Evolutionary conservation across 2,888 invertebrate species (phyloP).

Genomic region (Lomographa bimaculata): DNA sequence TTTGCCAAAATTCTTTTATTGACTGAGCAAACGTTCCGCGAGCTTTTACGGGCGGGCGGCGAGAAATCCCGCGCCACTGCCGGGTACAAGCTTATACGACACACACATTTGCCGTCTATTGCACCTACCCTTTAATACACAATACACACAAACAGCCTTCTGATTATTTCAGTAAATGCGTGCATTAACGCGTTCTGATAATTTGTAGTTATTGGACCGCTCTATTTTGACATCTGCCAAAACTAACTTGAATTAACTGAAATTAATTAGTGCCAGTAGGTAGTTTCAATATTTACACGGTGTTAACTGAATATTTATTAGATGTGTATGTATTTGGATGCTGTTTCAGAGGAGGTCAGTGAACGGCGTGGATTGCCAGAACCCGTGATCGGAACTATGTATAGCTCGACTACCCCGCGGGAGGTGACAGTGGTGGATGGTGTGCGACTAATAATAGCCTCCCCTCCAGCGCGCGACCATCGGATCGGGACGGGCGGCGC

Average conservation of each 20-base stretch:
- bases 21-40: slow-evolving; percentile 69
- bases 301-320: slow-evolving; percentile 24
- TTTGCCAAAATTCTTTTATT: slow-evolving; percentile 83
- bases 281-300: slow-evolving; percentile 16
- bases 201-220: too few species aligned
- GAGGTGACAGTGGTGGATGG: slow-evolving; percentile 83
- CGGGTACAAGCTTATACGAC: not conserved
- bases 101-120: not conserved
- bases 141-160: not conserved
- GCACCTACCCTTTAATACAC: not conserved
- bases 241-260: not conserved
- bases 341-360: slow-evolving; percentile 73
- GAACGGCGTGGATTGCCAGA: slow-evolving; percentile 79
- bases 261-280: slow-evolving; percentile 2
- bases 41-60: slow-evolving; percentile 62
- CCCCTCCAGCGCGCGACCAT: slow-evolving; percentile 77
- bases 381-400: slow-evolving; percentile 77
- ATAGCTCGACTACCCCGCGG: slow-evolving; percentile 80
- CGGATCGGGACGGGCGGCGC: slow-evolving; percentile 52
- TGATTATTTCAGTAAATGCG: slow-evolving; percentile 5
- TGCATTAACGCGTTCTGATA: too few species aligned
- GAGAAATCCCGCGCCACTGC: slow-evolving; percentile 47
- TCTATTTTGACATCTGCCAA: slow-evolving; percentile 4
- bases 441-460: slow-evolving; percentile 80
- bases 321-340: slow-evolving; percentile 40